phyloP scores from a whole-genome alignment of 2,797 vertebrate species.

The Lateolabrax maculatus region DNA sequence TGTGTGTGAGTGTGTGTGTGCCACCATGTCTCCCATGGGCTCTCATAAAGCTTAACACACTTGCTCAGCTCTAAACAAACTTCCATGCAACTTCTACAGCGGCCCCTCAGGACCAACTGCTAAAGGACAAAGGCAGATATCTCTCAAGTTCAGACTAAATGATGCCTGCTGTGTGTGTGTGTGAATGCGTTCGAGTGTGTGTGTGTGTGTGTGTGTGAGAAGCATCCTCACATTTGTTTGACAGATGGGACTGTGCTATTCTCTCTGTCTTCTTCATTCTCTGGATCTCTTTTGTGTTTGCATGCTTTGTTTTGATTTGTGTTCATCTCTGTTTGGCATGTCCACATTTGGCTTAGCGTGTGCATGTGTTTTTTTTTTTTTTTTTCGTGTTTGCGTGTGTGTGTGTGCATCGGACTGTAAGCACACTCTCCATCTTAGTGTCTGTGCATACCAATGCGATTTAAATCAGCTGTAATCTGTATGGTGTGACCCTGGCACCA shows the following conservation, averaged over 20 bases:
- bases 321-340: constrained; percentile 78
- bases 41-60: constrained; percentile 83
- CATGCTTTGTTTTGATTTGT: constrained; percentile 80
- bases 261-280: constrained; percentile 77
- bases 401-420: constrained; percentile 19
- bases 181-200: background rate
- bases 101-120: constrained; percentile 72
- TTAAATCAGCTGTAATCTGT: constrained; percentile 46
- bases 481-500: constrained; percentile 49
- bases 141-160: constrained; percentile 80
- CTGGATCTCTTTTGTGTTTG: constrained; percentile 79
- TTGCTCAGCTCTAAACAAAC: constrained; percentile 81
- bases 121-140: constrained; percentile 82
- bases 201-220: constrained; percentile 32
- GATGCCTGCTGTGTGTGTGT: constrained; percentile 47
- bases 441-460: constrained; percentile 35
- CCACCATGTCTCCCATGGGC: constrained; percentile 73
- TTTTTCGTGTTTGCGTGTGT: background rate
- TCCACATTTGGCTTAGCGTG: constrained; percentile 70
- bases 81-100: constrained; percentile 79
- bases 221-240: constrained; percentile 77
- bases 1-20: constrained; percentile 50
- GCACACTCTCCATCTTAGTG: constrained; percentile 26
- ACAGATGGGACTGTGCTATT: constrained; percentile 82
- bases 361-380: constrained; percentile 26